These are phyloP conservation scores for Tetraodon nigroviridis DNA, from an alignment of 2,113 vertebrate genomes.

Conservation along the genomic window DNA sequence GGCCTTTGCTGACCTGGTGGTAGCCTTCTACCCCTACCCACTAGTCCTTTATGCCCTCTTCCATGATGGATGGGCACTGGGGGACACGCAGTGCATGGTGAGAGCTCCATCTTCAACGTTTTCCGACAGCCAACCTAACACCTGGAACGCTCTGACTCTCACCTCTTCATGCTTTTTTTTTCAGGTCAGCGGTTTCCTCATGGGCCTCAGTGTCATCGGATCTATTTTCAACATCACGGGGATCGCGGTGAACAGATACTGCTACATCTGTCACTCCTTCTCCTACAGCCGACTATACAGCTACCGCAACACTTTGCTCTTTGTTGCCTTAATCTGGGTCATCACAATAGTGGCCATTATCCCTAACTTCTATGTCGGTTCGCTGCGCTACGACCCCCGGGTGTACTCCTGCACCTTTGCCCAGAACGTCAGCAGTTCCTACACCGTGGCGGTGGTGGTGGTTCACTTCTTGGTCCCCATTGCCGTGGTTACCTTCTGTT, in stretches of 20 bases:
- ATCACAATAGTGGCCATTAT: slow-evolving; percentile 81
- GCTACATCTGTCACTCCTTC: slow-evolving; percentile 87
- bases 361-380: slow-evolving; percentile 86
- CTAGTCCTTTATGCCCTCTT: slow-evolving; percentile 86
- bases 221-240: slow-evolving; percentile 93
- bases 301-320: slow-evolving; percentile 79
- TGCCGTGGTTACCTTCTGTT: slow-evolving; percentile 85
- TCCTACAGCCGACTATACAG: slow-evolving; percentile 81
- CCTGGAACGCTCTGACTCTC: neutral
- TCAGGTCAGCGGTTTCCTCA: slow-evolving; percentile 85
- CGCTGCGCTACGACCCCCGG: slow-evolving; percentile 82
- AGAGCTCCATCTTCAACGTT: slow-evolving; percentile 10
- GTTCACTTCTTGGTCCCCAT: slow-evolving; percentile 90
- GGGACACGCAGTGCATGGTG: slow-evolving; percentile 84
- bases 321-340: slow-evolving; percentile 77
- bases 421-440: slow-evolving; percentile 83
- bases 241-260: slow-evolving; percentile 88
- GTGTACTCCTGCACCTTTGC: slow-evolving; percentile 90
- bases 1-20: slow-evolving; percentile 86
- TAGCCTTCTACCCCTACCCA: slow-evolving; percentile 89
- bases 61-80: slow-evolving; percentile 84
- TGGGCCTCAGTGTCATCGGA: slow-evolving; percentile 88
- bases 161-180: neutral
- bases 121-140: neutral
- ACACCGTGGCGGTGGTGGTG: slow-evolving; percentile 80